These are phyloP conservation scores for Eclectus roratus DNA, from an alignment of 2,113 vertebrate species.

Conservation along the genomic window DNA sequence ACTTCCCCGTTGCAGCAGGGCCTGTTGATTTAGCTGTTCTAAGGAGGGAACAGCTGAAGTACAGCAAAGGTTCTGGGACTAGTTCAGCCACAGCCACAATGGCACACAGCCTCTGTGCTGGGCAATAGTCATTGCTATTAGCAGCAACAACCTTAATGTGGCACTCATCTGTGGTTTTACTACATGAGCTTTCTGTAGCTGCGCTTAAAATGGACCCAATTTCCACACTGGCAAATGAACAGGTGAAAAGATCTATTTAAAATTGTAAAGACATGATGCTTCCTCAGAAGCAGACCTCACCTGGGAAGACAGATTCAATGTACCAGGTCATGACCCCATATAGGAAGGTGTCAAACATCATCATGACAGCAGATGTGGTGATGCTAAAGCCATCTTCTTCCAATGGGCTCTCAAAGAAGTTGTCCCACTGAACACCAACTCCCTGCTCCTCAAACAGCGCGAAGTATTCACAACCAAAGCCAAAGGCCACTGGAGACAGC, in stretches of 20 bases:
- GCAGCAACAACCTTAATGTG: not conserved
- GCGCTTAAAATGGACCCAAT: not conserved
- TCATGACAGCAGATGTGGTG: conserved; percentile 84
- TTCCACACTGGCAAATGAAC: not conserved
- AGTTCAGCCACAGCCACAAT: not conserved
- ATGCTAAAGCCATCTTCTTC: conserved; percentile 91
- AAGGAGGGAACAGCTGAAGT: not conserved
- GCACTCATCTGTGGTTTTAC: not conserved
- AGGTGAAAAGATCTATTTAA: not conserved
- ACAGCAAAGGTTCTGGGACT: not conserved
- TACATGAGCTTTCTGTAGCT: not conserved
- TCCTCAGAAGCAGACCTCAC: conserved; percentile 65
- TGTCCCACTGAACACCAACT: conserved; percentile 93
- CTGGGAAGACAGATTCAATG: conserved; percentile 95
- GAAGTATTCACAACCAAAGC: conserved; percentile 95
- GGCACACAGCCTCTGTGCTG: not conserved
- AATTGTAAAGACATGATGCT: not conserved
- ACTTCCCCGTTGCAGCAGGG: not conserved
- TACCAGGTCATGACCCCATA: conserved; percentile 98
- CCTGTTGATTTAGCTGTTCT: not conserved
- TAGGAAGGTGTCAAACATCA: conserved; percentile 90
- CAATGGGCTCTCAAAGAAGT: conserved; percentile 87
- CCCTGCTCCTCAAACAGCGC: conserved; percentile 96
- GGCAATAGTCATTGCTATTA: not conserved
- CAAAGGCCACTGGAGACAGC: conserved; percentile 95